A percentile compares a stretch with the other conserved stretches of the same genome.
Evolutionary conservation across 2,797 vertebrate species (phyloP).

Genomic region (Crypturellus tataupa): DNA sequence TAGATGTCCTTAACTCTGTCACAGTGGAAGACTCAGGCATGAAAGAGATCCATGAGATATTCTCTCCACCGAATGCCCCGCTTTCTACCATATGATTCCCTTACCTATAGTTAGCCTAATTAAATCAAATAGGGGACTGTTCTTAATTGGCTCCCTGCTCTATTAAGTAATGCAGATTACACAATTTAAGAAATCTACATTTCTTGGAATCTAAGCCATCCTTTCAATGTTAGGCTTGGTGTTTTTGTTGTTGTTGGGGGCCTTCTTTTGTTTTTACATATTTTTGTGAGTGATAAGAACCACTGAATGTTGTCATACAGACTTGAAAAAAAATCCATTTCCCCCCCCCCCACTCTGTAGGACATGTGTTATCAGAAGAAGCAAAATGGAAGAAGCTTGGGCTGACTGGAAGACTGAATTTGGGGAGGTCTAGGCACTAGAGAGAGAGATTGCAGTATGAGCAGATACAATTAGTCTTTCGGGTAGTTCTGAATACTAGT

Average conservation of each 20-base stretch:
- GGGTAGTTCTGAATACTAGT: neutral
- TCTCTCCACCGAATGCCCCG: constrained; percentile 60
- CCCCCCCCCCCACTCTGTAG: rapidly evolving
- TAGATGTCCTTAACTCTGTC: constrained; percentile 57
- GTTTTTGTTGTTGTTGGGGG: neutral
- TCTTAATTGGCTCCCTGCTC: constrained; percentile 85
- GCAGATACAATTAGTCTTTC: neutral
- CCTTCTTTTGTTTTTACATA: neutral
- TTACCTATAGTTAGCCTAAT: constrained; percentile 87
- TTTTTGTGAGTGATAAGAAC: neutral
- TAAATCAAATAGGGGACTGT: constrained; percentile 81
- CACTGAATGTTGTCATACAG: neutral
- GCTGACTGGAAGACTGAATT: neutral
- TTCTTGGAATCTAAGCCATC: constrained; percentile 53
- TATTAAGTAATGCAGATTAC: constrained; percentile 85
- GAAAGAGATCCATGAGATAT: constrained; percentile 61
- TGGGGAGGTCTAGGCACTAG: no score
- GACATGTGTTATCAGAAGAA: neutral
- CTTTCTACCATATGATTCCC: constrained; percentile 75
- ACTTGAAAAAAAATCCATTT: neutral
- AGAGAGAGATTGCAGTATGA: neutral
- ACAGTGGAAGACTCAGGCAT: constrained; percentile 63
- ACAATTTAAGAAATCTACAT: constrained; percentile 72
- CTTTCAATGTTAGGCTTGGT: neutral
- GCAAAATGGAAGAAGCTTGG: neutral